Conservation (phyloP, 2,888 invertebrate species). For the Lamproptera curius region DNA sequence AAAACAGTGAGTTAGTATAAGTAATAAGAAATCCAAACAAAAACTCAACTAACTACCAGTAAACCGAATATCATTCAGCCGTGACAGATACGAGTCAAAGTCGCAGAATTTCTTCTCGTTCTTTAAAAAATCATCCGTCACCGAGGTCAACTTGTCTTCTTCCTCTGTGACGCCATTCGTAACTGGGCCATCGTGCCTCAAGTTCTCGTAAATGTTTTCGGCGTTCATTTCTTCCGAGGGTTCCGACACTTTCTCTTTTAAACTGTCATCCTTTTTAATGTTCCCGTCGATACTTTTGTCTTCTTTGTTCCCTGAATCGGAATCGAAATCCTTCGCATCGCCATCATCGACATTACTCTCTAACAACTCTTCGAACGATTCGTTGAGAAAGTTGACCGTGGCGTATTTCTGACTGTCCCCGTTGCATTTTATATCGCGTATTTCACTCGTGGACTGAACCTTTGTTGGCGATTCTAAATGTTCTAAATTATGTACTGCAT, state of each 20-base stretch:
- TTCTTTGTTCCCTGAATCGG: constrained; percentile 32
- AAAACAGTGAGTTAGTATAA: too few species aligned
- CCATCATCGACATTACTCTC: constrained; percentile 69
- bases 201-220: constrained; percentile 16
- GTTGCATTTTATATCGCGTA: constrained; percentile 39
- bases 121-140: constrained; percentile 64
- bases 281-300: constrained; percentile 21
- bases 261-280: constrained; percentile 26
- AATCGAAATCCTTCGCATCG: constrained; percentile 46
- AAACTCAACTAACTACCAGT: constrained; percentile 64
- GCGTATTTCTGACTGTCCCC: constrained; percentile 54
- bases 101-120: constrained; percentile 72
- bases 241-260: constrained; percentile 27
- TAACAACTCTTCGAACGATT: constrained; percentile 62
- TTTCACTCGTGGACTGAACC: constrained; percentile 21
- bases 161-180: constrained; percentile 27
- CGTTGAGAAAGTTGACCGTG: constrained; percentile 60
- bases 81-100: constrained; percentile 52
- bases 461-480: constrained; percentile 25
- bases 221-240: constrained; percentile 23
- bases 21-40: not conserved
- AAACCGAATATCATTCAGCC: constrained; percentile 67
- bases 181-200: constrained; percentile 26
- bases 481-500: too few species aligned
- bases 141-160: constrained; percentile 39